These are phyloP conservation scores for Nylanderia fulva DNA, from an alignment of 1,140 invertebrate species.

Conservation along the genomic window DNA sequence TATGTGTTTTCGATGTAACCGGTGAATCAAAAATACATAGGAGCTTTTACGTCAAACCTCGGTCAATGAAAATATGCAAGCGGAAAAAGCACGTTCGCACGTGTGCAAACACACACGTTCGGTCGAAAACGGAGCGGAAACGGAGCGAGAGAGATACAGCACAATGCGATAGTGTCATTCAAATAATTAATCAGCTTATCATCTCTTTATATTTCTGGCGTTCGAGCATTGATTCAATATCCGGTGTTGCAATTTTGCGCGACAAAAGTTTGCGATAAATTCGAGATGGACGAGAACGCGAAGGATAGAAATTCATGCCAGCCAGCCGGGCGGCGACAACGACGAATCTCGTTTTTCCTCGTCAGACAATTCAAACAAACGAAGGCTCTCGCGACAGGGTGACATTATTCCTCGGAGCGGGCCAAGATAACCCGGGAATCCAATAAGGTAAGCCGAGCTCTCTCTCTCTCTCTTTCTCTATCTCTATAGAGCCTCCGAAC, in stretches of 20 bases:
- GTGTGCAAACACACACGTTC: not conserved
- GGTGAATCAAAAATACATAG: not conserved
- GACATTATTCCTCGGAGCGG: conserved; percentile 40
- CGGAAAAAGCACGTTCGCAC: not conserved
- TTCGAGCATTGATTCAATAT: conserved; percentile 38
- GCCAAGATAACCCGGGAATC: conserved; percentile 45
- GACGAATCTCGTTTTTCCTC: conserved; percentile 48
- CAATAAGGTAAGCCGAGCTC: conserved; percentile 39
- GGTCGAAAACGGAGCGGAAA: not conserved
- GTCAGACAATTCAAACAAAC: conserved; percentile 51
- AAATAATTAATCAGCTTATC: conserved; percentile 46
- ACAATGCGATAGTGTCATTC: conserved; percentile 9
- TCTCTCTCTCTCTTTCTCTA: too few relatives aligned
- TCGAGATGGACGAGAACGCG: conserved; percentile 2
- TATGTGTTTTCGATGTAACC: not conserved
- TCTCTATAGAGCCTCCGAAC: conserved; percentile 6
- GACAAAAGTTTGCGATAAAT: conserved; percentile 36
- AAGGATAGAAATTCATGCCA: not conserved
- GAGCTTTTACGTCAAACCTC: not conserved
- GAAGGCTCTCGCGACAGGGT: conserved; percentile 15
- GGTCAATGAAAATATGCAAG: conserved; percentile 5
- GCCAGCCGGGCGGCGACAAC: not conserved
- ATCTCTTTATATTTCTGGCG: not conserved
- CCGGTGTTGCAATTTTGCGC: not conserved
- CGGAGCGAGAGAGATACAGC: not conserved